Conservation (phyloP, 2,797 vertebrate genomes). For the Myripristis jacobus region DNA sequence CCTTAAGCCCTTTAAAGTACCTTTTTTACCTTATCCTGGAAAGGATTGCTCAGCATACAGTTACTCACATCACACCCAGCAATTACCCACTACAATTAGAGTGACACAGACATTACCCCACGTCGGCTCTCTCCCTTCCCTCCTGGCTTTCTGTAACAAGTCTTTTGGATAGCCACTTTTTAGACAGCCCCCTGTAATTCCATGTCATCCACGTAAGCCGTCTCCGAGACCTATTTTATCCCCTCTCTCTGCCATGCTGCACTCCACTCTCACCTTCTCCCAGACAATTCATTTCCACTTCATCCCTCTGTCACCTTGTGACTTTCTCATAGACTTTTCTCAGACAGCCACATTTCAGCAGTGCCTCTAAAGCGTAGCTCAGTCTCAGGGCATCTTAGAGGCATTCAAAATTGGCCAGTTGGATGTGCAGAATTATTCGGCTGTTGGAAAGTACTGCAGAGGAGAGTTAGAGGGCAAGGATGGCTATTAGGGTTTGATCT, state of each 20-base stretch:
- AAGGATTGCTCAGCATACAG: constrained; percentile 8
- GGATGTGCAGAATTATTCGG: constrained; percentile 35
- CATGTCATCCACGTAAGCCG: neutral
- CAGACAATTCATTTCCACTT: constrained; percentile 36
- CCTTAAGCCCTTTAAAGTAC: constrained; percentile 14
- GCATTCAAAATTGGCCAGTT: constrained; percentile 18
- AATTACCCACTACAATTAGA: constrained; percentile 12
- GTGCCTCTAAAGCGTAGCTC: constrained; percentile 20
- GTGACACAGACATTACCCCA: constrained; percentile 2
- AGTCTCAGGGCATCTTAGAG: neutral
- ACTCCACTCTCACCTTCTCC: neutral
- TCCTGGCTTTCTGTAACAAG: neutral
- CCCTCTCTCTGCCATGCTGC: neutral
- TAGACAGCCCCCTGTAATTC: constrained; percentile 11
- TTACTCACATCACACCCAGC: neutral
- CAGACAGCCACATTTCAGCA: constrained; percentile 17
- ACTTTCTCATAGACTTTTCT: constrained; percentile 11
- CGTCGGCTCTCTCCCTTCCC: neutral
- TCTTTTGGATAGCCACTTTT: neutral
- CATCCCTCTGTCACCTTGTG: constrained; percentile 12
- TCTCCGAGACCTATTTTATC: constrained; percentile 14
- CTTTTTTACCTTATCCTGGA: constrained; percentile 15
- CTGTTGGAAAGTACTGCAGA: constrained; percentile 14
- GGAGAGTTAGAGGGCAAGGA: neutral
- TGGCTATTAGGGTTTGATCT: neutral